Evolutionary conservation across 2,113 vertebrate species (phyloP), one percentile per base, ranked within the genome.

Genomic region (Gobius niger): DNA sequence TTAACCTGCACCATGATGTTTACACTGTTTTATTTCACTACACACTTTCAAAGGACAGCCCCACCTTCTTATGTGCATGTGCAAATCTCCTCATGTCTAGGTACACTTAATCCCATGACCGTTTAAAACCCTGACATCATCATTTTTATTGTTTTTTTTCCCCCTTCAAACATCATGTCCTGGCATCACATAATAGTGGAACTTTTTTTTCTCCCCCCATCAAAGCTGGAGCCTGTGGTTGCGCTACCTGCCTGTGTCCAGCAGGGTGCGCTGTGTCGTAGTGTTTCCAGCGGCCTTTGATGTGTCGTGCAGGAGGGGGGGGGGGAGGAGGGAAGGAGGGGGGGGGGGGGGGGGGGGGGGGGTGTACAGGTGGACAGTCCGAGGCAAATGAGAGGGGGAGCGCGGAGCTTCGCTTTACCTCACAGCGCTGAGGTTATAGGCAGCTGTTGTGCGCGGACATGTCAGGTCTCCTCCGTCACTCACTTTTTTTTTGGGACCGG

Each of bases 221-320:
- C 63, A 15, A 11, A 11, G 40, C 18, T 18, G 44, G 11, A 42
- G 40, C 40, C 10, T 46, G 50, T 16, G 52, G 46, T 10, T 87
- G 86, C 83, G 70, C 15, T 87, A 57, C 54, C 5, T 3, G 8
- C 1, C 16, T 63, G 44, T 24, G 5, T 73, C 88, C 88, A 90
- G 80, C 74, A 75, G 88, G 88, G 78, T 83, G 79, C 75, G 73
- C 83, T 87, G 82, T 78, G 82, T 61, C 72, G 85, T 82, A 90
- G 88, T 86, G 75, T 86, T 88, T 86, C 46, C 65, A 70, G 65
- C 69, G 8, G 67, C 61, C 74, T 74, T 47, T 73, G 50, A 68
- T 73, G 66, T 61, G 14, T 14, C 42, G 57, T 44, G 15, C 57
- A 60, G 42, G 76, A 83, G 80, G 83, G 76, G 24, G 5, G 24